Evolutionary conservation across 2,888 invertebrate species (phyloP).

Genomic region (Halictus ligatus): DNA sequence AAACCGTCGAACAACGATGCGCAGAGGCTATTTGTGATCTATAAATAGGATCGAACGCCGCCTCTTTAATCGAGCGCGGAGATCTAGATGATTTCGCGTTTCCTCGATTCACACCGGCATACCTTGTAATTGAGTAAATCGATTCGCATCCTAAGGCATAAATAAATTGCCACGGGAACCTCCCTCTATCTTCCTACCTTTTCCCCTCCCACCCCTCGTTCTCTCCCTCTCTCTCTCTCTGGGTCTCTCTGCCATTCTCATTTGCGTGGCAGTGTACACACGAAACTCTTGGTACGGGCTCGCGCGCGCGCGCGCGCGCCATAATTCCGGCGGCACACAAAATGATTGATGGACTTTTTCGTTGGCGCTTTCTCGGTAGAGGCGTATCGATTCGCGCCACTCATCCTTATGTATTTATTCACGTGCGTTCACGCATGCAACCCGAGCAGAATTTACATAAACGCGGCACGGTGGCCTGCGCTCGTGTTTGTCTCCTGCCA

Average conservation of each 20-base stretch:
- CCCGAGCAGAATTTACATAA: slow-evolving; percentile 47
- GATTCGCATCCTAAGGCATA: slow-evolving; percentile 67
- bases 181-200: slow-evolving; percentile 1
- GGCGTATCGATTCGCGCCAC: slow-evolving; percentile 63
- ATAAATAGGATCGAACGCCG: neutral
- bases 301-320: neutral
- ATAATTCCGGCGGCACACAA: slow-evolving; percentile 47
- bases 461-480: slow-evolving; percentile 20
- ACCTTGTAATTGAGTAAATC: slow-evolving; percentile 60
- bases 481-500: neutral
- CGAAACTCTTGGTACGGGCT: slow-evolving; percentile 17
- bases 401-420: slow-evolving; percentile 69
- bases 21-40: neutral
- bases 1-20: neutral
- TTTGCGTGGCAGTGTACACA: slow-evolving; percentile 10
- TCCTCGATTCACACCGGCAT: slow-evolving; percentile 48
- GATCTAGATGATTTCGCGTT: slow-evolving; percentile 33
- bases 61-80: slow-evolving; percentile 4
- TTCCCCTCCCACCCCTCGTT: neutral
- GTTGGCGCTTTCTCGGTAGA: slow-evolving; percentile 65
- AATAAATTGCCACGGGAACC: slow-evolving; percentile 67
- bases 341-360: slow-evolving; percentile 77
- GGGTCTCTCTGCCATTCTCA: neutral
- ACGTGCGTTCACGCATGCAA: slow-evolving; percentile 52
- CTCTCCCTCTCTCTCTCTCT: neutral